These are phyloP conservation scores for Leptonema lineaticorne DNA, from an alignment of 1,140 invertebrate species.

Conservation along the genomic window DNA sequence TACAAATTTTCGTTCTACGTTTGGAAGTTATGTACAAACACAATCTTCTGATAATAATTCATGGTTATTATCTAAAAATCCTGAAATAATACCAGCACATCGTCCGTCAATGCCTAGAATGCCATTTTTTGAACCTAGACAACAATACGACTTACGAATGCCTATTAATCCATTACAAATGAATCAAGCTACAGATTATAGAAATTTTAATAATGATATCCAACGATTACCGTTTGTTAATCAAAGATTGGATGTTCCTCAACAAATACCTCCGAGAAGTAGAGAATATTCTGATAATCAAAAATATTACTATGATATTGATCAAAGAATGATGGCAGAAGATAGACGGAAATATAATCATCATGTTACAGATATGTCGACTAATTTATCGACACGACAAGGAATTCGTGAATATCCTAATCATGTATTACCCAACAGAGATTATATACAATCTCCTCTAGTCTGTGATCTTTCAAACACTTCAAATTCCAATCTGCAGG, in stretches of 20 bases:
- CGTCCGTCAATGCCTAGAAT: constrained; percentile 5
- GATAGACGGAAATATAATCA: constrained; percentile 35
- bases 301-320: constrained; percentile 31
- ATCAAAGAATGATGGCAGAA: constrained; percentile 20
- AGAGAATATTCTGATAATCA: constrained; percentile 12
- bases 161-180: constrained; percentile 14
- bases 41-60: constrained; percentile 27
- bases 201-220: neutral
- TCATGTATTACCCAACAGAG: constrained; percentile 15
- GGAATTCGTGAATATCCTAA: constrained; percentile 21
- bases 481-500: constrained; percentile 10
- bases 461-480: constrained; percentile 30
- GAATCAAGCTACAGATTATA: constrained; percentile 18
- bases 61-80: constrained; percentile 32
- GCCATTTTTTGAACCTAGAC: constrained; percentile 22
- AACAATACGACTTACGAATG: constrained; percentile 32
- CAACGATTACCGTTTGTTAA: constrained; percentile 6
- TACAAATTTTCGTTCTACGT: constrained; percentile 22
- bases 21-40: constrained; percentile 23
- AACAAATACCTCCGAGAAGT: neutral
- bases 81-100: neutral
- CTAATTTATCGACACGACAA: constrained; percentile 11
- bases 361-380: neutral
- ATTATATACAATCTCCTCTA: constrained; percentile 23
- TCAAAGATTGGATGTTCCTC: constrained; percentile 21